These are phyloP conservation scores for Phytoseiulus persimilis DNA, from an alignment of 2,888 invertebrate genomes.

Conservation along the genomic window DNA sequence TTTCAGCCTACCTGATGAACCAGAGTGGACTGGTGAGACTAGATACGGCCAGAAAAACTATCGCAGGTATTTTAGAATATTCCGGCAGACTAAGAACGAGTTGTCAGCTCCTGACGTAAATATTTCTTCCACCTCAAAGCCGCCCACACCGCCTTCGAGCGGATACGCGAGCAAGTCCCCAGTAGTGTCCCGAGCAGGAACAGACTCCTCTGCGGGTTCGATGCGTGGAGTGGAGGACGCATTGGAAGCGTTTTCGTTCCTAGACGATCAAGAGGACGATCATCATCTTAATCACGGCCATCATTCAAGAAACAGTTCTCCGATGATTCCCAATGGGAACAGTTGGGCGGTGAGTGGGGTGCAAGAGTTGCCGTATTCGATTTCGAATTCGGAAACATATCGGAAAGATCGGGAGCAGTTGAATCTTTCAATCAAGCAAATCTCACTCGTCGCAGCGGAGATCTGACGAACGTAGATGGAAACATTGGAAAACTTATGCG, in stretches of 20 bases:
- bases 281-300: background rate
- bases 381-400: too few relatives aligned
- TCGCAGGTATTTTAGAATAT: background rate
- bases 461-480: too few relatives aligned
- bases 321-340: background rate
- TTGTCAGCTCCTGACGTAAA: background rate
- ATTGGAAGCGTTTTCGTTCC: constrained; percentile 21
- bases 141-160: constrained; percentile 28
- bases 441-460: too few relatives aligned
- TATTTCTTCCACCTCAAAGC: background rate
- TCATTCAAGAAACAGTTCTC: constrained; percentile 14
- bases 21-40: constrained; percentile 24
- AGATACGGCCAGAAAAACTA: background rate
- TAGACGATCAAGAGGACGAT: constrained; percentile 24
- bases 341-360: background rate
- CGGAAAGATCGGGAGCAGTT: too few relatives aligned
- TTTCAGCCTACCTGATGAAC: constrained; percentile 24
- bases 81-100: background rate
- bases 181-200: constrained; percentile 6
- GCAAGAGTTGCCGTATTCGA: background rate
- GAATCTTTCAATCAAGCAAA: too few relatives aligned
- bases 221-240: constrained; percentile 33
- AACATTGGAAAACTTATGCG: too few relatives aligned
- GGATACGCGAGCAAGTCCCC: constrained; percentile 38
- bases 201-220: constrained; percentile 9